A percentile compares a stretch with the other conserved stretches of the same genome.
Evolutionary conservation across 2,888 invertebrate species (phyloP).

Genomic region (Norana najaformis): DNA sequence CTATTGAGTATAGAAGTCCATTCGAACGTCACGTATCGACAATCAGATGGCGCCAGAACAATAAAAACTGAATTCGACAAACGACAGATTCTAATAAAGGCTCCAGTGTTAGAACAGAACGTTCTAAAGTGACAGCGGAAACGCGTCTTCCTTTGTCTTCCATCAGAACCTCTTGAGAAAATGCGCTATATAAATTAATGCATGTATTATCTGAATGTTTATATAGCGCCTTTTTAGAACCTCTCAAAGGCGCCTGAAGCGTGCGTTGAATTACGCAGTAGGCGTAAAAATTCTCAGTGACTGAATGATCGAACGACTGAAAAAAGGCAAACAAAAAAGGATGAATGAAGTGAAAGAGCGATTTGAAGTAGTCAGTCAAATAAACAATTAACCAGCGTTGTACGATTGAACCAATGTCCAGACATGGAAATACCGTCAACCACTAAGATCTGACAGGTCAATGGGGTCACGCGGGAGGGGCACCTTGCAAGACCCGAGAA

Average conservation of each 20-base stretch:
- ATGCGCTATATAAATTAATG: neutral
- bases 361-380: neutral
- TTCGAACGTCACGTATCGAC: constrained; percentile 4
- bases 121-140: neutral
- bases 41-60: neutral
- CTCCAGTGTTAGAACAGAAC: neutral
- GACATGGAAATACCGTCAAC: neutral
- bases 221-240: neutral
- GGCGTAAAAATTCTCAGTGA: neutral
- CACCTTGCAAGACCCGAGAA: neutral
- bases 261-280: neutral
- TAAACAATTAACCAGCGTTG: neutral
- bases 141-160: neutral
- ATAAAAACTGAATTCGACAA: neutral
- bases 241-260: neutral
- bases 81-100: constrained; percentile 13
- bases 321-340: neutral
- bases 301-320: neutral
- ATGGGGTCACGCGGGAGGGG: neutral
- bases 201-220: neutral
- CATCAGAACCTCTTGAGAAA: neutral
- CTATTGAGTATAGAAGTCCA: neutral
- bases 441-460: neutral
- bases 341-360: neutral
- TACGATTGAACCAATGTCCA: no score